A percentile compares a stretch with the other conserved stretches of the same genome.
Conservation (phyloP, 2,797 vertebrate genomes). For the Oreochromis grahami region DNA sequence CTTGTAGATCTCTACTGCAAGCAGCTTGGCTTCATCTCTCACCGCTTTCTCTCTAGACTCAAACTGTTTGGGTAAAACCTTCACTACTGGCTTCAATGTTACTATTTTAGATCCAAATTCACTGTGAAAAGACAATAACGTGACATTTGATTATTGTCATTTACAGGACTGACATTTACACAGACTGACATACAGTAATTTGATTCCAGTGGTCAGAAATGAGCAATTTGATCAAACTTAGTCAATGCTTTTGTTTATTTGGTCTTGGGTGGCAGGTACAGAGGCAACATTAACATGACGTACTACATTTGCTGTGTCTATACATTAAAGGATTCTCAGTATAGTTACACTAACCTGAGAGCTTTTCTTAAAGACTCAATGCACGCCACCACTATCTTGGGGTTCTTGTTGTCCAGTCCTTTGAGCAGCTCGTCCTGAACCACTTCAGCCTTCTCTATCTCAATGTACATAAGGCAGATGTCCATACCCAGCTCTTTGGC, state of each 20-base stretch:
- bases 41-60: constrained; percentile 98
- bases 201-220: neutral
- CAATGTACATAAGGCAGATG: constrained; percentile 95
- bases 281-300: neutral
- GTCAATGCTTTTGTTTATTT: neutral
- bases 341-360: constrained; percentile 77
- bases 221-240: neutral
- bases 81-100: constrained; percentile 93
- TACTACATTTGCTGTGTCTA: neutral
- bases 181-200: neutral
- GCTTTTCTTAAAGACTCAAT: constrained; percentile 89
- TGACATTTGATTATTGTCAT: neutral
- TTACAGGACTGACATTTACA: neutral
- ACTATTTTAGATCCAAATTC: constrained; percentile 98
- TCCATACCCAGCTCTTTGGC: constrained; percentile 93
- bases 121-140: constrained; percentile 60
- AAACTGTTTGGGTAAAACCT: constrained; percentile 94
- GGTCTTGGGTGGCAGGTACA: neutral
- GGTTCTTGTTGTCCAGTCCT: constrained; percentile 97
- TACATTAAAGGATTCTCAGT: neutral
- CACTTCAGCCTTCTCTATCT: constrained; percentile 92
- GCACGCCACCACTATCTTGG: constrained; percentile 92
- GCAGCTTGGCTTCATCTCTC: constrained; percentile 92
- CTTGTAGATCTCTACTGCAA: constrained; percentile 92
- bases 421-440: constrained; percentile 96